These are phyloP conservation scores for Ia io DNA, from an alignment of 2,113 vertebrate genomes.

Conservation along the genomic window DNA sequence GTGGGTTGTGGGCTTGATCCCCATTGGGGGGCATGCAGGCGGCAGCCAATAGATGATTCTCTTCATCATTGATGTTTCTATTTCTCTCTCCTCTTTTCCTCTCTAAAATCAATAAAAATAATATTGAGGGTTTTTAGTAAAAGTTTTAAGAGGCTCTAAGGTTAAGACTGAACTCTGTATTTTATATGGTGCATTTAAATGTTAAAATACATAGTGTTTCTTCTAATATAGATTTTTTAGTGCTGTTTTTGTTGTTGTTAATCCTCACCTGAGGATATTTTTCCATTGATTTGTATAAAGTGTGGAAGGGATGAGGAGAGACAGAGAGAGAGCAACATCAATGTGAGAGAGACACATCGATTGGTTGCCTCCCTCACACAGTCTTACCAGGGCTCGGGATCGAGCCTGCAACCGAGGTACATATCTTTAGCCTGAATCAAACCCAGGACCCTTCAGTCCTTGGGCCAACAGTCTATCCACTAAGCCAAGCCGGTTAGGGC, in stretches of 20 bases:
- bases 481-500: neutral
- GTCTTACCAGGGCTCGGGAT: neutral
- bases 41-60: neutral
- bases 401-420: neutral
- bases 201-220: slow-evolving; percentile 30
- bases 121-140: neutral
- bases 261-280: neutral
- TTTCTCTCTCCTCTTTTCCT: neutral
- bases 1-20: neutral
- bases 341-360: neutral
- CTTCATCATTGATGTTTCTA: neutral
- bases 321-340: neutral
- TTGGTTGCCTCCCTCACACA: neutral
- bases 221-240: neutral
- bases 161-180: neutral
- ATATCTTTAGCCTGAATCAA: neutral
- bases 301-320: neutral
- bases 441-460: neutral
- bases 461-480: neutral
- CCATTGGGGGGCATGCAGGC: neutral
- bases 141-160: neutral
- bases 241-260: neutral
- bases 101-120: neutral
- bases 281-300: neutral
- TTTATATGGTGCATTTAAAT: neutral